Percentiles rank a stretch among this genome's conserved stretches.
Evolutionary conservation across 2,113 vertebrate species (phyloP).

Genomic region (Phrynosoma platyrhinos): DNA sequence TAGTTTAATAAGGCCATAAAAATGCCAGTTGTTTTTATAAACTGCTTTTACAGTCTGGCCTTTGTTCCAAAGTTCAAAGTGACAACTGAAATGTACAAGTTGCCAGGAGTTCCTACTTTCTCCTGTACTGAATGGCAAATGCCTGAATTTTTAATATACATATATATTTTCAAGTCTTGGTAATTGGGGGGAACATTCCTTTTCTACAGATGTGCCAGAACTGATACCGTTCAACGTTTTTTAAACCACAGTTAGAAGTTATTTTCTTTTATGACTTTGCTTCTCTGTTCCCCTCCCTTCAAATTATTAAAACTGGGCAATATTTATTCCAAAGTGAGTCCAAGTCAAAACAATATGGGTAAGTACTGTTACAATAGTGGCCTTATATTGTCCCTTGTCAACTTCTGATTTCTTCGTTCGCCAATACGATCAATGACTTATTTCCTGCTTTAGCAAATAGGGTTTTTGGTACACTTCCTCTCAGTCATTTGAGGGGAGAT

Average conservation of each 20-base stretch:
- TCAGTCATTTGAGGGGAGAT: slow-evolving; percentile 82
- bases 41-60: slow-evolving; percentile 86
- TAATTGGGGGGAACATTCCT: slow-evolving; percentile 72
- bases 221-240: slow-evolving; percentile 73
- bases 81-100: slow-evolving; percentile 84
- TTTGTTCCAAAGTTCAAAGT: slow-evolving; percentile 89
- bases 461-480: slow-evolving; percentile 77
- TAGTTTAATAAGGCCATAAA: slow-evolving; percentile 88
- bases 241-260: slow-evolving; percentile 63
- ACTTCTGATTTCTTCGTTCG: slow-evolving; percentile 79
- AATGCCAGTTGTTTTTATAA: slow-evolving; percentile 88
- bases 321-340: slow-evolving; percentile 70
- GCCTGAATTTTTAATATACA: slow-evolving; percentile 73
- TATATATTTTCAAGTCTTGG: slow-evolving; percentile 64
- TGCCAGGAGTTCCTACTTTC: slow-evolving; percentile 76
- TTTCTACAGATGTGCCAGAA: slow-evolving; percentile 72
- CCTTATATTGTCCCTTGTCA: slow-evolving; percentile 82
- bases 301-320: slow-evolving; percentile 67
- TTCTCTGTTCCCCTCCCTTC: slow-evolving; percentile 31
- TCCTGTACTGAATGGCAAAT: slow-evolving; percentile 65
- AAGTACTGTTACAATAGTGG: slow-evolving; percentile 77
- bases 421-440: slow-evolving; percentile 79
- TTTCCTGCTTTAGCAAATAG: slow-evolving; percentile 83
- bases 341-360: slow-evolving; percentile 73
- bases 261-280: slow-evolving; percentile 70